phyloP scores from a whole-genome alignment of 2,888 invertebrate genomes.

The Pyralis farinalis region DNA sequence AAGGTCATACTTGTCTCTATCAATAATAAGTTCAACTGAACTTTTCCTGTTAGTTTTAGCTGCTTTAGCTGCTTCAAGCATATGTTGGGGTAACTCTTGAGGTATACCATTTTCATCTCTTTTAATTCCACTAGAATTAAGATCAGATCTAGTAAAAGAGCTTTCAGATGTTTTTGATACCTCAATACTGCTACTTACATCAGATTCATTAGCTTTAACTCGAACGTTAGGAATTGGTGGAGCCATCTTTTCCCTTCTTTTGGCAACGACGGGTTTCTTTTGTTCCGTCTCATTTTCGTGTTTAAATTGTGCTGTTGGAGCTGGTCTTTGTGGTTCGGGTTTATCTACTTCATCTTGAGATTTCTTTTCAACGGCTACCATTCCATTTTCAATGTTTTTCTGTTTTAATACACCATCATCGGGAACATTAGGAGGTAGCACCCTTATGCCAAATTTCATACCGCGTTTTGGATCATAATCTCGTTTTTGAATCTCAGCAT shows the following conservation, averaged over 20 bases:
- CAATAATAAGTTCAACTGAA: slow-evolving; percentile 49
- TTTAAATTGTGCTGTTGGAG: slow-evolving; percentile 61
- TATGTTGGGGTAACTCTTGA: slow-evolving; percentile 86
- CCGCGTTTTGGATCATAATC: slow-evolving; percentile 80
- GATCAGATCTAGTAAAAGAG: slow-evolving; percentile 65
- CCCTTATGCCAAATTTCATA: slow-evolving; percentile 86
- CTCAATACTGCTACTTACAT: slow-evolving; percentile 45
- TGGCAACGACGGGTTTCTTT: slow-evolving; percentile 77
- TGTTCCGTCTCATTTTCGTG: slow-evolving; percentile 73
- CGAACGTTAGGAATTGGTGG: slow-evolving; percentile 74
- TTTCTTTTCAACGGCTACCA: slow-evolving; percentile 52
- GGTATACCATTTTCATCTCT: slow-evolving; percentile 83
- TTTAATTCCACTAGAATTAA: slow-evolving; percentile 82
- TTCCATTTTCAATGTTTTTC: slow-evolving; percentile 66
- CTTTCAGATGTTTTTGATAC: slow-evolving; percentile 54
- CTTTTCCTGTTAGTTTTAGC: slow-evolving; percentile 85
- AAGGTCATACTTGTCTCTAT: slow-evolving; percentile 42
- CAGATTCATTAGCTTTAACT: slow-evolving; percentile 60
- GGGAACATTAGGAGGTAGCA: slow-evolving; percentile 81
- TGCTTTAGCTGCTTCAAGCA: slow-evolving; percentile 86
- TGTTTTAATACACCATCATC: slow-evolving; percentile 74
- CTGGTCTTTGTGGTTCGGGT: slow-evolving; percentile 53
- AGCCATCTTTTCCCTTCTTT: slow-evolving; percentile 71
- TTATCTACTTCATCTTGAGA: slow-evolving; percentile 65
- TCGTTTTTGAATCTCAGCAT: slow-evolving; percentile 75